phyloP scores from a whole-genome alignment of 2,113 vertebrate species.

The Ictalurus furcatus region DNA sequence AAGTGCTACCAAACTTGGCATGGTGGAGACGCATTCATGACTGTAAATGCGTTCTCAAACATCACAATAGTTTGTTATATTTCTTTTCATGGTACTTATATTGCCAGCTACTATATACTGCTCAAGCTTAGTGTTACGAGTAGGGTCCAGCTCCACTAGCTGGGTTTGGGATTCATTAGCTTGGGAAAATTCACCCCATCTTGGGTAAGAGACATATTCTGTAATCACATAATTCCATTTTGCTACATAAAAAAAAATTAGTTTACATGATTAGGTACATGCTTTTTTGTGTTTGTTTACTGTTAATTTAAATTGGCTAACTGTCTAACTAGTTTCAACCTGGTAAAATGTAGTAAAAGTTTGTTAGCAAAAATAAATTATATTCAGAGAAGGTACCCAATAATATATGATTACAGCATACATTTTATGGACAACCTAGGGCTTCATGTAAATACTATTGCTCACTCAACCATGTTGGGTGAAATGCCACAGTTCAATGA shows the following conservation, averaged over 20 bases:
- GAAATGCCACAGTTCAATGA: background rate
- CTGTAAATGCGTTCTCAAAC: too few relatives aligned
- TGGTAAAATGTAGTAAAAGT: background rate
- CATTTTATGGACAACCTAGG: background rate
- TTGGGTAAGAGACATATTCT: too few relatives aligned
- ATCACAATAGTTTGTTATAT: too few relatives aligned
- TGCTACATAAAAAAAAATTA: background rate
- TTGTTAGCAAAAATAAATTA: background rate
- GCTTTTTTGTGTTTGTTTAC: background rate
- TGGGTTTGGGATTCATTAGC: background rate
- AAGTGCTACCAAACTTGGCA: too few relatives aligned
- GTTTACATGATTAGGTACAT: background rate
- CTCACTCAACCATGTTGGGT: background rate
- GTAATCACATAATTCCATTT: background rate
- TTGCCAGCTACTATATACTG: background rate
- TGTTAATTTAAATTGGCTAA: background rate
- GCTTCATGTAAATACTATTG: background rate
- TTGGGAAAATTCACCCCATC: background rate
- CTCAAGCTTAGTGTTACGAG: background rate
- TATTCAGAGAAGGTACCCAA: background rate
- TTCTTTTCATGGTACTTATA: too few relatives aligned
- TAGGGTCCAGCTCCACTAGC: background rate
- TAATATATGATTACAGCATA: background rate
- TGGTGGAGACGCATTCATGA: too few relatives aligned
- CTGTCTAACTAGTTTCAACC: too few relatives aligned